Evolutionary conservation across 1,140 invertebrate genomes (phyloP).

Genomic region (Heliconius congener): DNA sequence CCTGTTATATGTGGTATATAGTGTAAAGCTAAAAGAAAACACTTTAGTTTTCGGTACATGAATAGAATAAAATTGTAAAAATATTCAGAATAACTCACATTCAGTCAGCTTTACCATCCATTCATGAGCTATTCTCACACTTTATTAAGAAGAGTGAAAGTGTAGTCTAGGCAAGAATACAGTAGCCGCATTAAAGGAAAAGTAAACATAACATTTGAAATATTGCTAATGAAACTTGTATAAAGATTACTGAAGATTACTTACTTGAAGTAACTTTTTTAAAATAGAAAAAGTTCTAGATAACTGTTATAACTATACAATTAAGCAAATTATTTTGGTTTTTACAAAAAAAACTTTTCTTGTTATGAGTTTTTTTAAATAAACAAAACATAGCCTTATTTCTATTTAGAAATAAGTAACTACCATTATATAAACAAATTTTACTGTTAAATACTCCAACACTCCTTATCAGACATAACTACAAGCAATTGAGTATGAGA

Average conservation of each 20-base stretch:
- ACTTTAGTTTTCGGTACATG: background rate
- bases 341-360: too few relatives aligned
- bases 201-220: background rate
- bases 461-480: slow-evolving; percentile 7
- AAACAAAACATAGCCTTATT: too few relatives aligned
- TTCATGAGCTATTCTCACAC: slow-evolving; percentile 16
- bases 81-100: background rate
- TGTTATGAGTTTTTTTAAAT: too few relatives aligned
- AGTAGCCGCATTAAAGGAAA: background rate
- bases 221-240: background rate
- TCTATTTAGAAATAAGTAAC: too few relatives aligned
- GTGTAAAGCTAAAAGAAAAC: too few relatives aligned
- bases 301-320: too few relatives aligned
- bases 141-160: slow-evolving; percentile 25
- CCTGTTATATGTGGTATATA: too few relatives aligned
- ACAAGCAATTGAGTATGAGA: slow-evolving; percentile 18
- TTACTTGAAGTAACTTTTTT: too few relatives aligned
- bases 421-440: too few relatives aligned
- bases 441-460: background rate
- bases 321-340: too few relatives aligned
- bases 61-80: background rate
- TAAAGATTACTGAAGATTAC: background rate
- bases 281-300: too few relatives aligned
- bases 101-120: background rate
- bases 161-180: background rate